These are phyloP conservation scores for Triops longicaudatus DNA, from an alignment of 1,140 invertebrate genomes.

Conservation along the genomic window DNA sequence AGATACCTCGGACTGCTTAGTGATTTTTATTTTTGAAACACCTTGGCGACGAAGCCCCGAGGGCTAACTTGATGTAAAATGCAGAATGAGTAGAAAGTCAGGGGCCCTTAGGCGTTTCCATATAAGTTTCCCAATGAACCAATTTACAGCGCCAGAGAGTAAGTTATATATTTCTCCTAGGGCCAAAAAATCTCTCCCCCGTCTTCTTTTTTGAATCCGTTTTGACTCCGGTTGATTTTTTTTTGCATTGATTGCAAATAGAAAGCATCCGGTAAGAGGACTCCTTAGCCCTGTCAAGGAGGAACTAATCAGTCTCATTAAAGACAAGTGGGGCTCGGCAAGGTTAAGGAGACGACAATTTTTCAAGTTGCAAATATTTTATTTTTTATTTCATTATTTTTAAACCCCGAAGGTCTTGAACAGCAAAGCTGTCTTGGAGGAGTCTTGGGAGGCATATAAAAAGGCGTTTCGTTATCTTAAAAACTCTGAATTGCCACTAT, in stretches of 20 bases:
- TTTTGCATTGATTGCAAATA: not conserved
- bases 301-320: slow-evolving; percentile 11
- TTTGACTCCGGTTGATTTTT: not conserved
- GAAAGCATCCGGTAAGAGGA: slow-evolving; percentile 5
- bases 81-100: slow-evolving; percentile 6
- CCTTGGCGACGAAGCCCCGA: not conserved
- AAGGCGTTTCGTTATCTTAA: too few species aligned
- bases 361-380: too few species aligned
- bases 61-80: not conserved
- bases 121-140: not conserved
- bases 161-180: not conserved
- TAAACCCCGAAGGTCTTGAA: not conserved
- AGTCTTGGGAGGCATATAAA: too few species aligned
- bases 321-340: not conserved
- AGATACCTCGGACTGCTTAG: not conserved
- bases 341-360: not conserved
- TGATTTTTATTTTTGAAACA: slow-evolving; percentile 24
- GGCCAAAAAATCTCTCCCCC: not conserved
- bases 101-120: not conserved
- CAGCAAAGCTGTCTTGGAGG: not conserved
- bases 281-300: not conserved
- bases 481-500: not conserved
- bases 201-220: not conserved
- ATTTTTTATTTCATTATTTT: too few species aligned
- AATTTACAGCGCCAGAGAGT: not conserved